Conservation (phyloP, 2,797 vertebrate species). For the Galaxias olidus region DNA sequence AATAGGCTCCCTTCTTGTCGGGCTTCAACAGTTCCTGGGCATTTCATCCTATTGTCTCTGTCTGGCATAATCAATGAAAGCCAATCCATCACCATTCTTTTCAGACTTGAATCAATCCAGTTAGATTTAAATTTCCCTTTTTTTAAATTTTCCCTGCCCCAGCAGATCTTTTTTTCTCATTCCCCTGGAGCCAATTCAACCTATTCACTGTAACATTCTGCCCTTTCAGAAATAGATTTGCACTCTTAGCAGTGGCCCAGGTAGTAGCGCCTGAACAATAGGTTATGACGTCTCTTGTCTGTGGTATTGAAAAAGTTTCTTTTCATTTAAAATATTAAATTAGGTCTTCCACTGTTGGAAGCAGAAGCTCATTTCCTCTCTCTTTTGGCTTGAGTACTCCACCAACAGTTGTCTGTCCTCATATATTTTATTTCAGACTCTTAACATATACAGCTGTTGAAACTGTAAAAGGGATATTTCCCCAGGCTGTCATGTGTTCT, state of each 20-base stretch:
- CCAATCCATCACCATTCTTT: slow-evolving; percentile 35
- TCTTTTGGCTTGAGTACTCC: slow-evolving; percentile 20
- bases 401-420: slow-evolving; percentile 7
- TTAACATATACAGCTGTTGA: too few relatives aligned
- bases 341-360: slow-evolving; percentile 18
- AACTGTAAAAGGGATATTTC: too few relatives aligned
- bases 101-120: slow-evolving; percentile 38
- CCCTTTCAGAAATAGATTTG: slow-evolving; percentile 42
- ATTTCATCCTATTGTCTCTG: slow-evolving; percentile 53
- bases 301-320: slow-evolving; percentile 24
- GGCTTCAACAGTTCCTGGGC: slow-evolving; percentile 49
- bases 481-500: too few relatives aligned
- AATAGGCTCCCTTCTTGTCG: slow-evolving; percentile 40
- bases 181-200: slow-evolving; percentile 24
- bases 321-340: slow-evolving; percentile 29
- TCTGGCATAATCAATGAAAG: slow-evolving; percentile 43
- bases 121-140: slow-evolving; percentile 42
- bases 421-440: too few relatives aligned
- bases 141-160: slow-evolving; percentile 25
- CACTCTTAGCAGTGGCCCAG: slow-evolving; percentile 10
- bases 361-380: slow-evolving; percentile 7
- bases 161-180: slow-evolving; percentile 30
- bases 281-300: slow-evolving; percentile 12
- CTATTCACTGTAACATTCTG: slow-evolving; percentile 31
- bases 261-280: slow-evolving; percentile 32